Conservation (phyloP, 2,113 vertebrate species). For the Pithys albifrons region DNA sequence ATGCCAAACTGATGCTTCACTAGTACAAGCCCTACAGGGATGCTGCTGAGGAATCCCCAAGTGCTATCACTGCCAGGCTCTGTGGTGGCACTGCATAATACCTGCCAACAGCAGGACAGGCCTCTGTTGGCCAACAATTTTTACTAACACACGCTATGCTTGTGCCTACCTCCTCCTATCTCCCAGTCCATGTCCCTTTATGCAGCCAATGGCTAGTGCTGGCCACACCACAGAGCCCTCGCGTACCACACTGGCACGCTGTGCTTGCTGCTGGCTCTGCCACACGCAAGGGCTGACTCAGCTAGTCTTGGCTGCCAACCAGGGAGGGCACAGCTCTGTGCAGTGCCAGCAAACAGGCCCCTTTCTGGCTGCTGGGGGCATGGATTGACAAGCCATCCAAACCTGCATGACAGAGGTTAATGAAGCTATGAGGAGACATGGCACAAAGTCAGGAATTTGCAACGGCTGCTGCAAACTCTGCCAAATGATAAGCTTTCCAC, state of each 20-base stretch:
- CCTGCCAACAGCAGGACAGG: not conserved
- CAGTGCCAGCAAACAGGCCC: not conserved
- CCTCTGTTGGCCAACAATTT: fast-evolving
- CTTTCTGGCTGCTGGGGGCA: not conserved
- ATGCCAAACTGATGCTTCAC: not conserved
- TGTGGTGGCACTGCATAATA: not conserved
- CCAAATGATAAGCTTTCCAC: not conserved
- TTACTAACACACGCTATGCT: not conserved
- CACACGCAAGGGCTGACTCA: not conserved
- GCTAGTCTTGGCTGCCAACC: not conserved
- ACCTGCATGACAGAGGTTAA: slow-evolving; percentile 38
- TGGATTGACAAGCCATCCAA: slow-evolving; percentile 23
- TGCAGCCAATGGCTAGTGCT: not conserved
- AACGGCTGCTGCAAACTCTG: not conserved
- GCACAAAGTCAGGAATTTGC: slow-evolving; percentile 1
- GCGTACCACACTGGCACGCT: not conserved
- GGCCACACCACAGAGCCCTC: not conserved
- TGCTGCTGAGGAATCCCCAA: not conserved
- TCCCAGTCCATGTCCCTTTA: not conserved
- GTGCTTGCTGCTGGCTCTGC: not conserved
- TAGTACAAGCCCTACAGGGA: not conserved
- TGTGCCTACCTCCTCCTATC: not conserved
- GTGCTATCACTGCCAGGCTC: not conserved
- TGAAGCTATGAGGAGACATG: not conserved
- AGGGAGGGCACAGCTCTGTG: not conserved